Conservation (phyloP, 1,140 invertebrate species). For the Pseudomyrmex gracilis region DNA sequence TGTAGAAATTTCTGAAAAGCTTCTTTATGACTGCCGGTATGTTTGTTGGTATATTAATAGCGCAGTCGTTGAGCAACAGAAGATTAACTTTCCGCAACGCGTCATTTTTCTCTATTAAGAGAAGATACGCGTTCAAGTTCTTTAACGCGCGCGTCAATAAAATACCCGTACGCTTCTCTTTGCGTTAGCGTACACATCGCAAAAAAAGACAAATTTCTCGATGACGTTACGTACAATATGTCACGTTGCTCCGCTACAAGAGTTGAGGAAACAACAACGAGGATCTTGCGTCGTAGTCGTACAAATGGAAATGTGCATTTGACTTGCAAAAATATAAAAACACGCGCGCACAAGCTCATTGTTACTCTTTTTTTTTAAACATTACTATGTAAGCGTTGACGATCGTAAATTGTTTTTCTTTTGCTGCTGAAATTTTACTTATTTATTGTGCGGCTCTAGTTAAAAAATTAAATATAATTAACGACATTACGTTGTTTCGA, state of each 20-base stretch:
- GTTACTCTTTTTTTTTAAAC: not conserved
- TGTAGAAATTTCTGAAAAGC: slow-evolving; percentile 62
- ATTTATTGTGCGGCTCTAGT: not conserved
- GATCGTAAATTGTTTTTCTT: not conserved
- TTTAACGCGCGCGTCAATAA: slow-evolving; percentile 20
- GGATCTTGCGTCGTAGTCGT: not conserved
- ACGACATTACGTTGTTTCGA: not conserved
- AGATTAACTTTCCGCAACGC: slow-evolving; percentile 63
- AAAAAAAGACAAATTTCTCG: not conserved
- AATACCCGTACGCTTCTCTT: not conserved
- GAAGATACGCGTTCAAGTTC: slow-evolving; percentile 58
- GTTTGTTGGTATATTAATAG: slow-evolving; percentile 66
- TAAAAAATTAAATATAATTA: slow-evolving; percentile 22
- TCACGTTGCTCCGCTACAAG: not conserved
- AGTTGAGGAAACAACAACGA: not conserved
- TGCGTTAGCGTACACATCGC: slow-evolving; percentile 22
- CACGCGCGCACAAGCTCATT: not conserved
- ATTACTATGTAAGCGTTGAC: not conserved
- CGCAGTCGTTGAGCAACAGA: slow-evolving; percentile 26
- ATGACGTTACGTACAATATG: not conserved
- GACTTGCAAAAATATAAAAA: not conserved
- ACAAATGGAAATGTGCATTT: not conserved
- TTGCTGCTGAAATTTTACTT: not conserved
- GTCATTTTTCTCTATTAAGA: slow-evolving; percentile 70
- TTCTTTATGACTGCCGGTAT: slow-evolving; percentile 68